Evolutionary conservation across 2,888 invertebrate genomes (phyloP), one percentile per base, ranked within the genome.

Genomic region (Tachina lurida): DNA sequence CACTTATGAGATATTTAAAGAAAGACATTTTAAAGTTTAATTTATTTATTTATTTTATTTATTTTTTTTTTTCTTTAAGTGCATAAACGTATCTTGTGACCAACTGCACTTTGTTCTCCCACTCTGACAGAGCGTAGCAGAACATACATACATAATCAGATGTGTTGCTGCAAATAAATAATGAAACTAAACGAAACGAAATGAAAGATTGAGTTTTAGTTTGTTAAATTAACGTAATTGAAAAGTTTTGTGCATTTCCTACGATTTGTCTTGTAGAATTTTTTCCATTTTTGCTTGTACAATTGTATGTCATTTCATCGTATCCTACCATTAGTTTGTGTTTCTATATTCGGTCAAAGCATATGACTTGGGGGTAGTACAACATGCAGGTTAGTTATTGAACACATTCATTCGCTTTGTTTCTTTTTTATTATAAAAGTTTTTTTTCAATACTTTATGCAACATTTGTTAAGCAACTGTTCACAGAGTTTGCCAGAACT

Each of bases 211-310:
- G 73, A 68, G 63, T 76, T 74, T 70, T 81, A 84, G 77, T 81
- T 84, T 80, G 75, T 67, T 77, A 85, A 82, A 85, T 85, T 85
- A 85, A 75, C 73, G 85, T 85, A 85, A 85, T 85, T 82, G 81
- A 81, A 85, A 85, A 85, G 74, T 85, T 85, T 85, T 82, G 73
- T 78, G 62, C 85, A 74, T 63, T 82, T 76, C 70, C 76, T 43
- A 71, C 58, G 76, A 82, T 76, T 82, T 82, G 63, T 82, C 70
- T 70, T 82, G 41, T 31, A 56, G n/a, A 60, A 56, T 63, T 19
- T 76, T 52, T 75, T 75, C n/a, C 17, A 39, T 15, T 60, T 19
- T 19, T 13, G 12, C 12, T 65, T 31, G 12, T n/a, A 43, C 3
- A 22, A n/a, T 58, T 39, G 39, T 52, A 8, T n/a, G 19, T 5